Evolutionary conservation across 1,140 invertebrate species (phyloP), one percentile per base, ranked within the genome.

Genomic region (Cyclargus thomasi): DNA sequence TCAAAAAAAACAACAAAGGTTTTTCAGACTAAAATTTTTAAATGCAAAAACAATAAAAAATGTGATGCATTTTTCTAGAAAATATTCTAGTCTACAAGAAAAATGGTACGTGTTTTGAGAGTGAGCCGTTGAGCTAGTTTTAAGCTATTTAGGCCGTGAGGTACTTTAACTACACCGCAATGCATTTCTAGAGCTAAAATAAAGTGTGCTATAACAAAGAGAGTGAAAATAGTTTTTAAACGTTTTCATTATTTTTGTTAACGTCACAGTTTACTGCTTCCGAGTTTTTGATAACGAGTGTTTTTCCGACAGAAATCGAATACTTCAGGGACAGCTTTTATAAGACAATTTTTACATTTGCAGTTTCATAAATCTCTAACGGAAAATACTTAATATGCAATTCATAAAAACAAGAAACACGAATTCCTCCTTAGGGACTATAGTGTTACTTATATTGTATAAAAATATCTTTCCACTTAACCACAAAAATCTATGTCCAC

Each of bases 151-250:
- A 59, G 55, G 55, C 55, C 55, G 55, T 59, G 55, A 21, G 55
- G 55, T 59, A 59, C 55, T 59, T 59, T 59, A 59, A 59, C 53
- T 20, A 59, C 55, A 59, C 55, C 55, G 55, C 55, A 59, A 10
- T 59, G 55, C 55, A 59, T 59, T 59, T 59, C 55, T 59, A 59
- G 55, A 59, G 18, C 55, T 59, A 59, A 59, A 59, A 59, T 59
- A 21, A 59, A 20, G 55, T 59, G 55, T 22, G 18, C 53, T 55
- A 20, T 20, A 59, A 59, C 55, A 59, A 59, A 59, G 20, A 10
- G 17, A 20, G 39, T 47, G 14, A 47, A 47, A 47, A 47, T 47
- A 47, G 39, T 47, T 47, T 47, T 16, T 47, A 47, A 47, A 16
- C 39, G 39, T 47, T 47, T 47, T 47, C 39, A 47, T 47, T 47